A percentile compares a stretch with the other conserved stretches of the same genome.
These are phyloP conservation scores for Barbus barbus DNA, from an alignment of 2,113 vertebrate genomes.

Conservation along the genomic window DNA sequence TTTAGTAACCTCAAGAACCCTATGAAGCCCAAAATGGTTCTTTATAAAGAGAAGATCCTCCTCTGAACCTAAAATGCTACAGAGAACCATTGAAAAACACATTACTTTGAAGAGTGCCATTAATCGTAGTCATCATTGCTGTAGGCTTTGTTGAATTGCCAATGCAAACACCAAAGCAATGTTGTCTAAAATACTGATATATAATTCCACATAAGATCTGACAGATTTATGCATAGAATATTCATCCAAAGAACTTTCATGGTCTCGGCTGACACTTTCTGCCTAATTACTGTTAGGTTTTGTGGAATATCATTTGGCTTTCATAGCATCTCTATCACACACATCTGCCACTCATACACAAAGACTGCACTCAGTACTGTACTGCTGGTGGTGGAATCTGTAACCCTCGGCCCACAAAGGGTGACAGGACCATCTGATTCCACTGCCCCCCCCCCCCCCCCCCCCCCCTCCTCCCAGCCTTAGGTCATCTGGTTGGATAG, in stretches of 20 bases:
- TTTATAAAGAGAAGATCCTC: neutral
- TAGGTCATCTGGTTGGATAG: slow-evolving; percentile 60
- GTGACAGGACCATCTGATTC: slow-evolving; percentile 53
- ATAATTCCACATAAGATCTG: too few species aligned
- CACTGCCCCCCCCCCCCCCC: slow-evolving; percentile 41
- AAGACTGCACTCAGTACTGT: slow-evolving; percentile 32
- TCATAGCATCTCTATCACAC: neutral
- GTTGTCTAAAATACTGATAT: neutral
- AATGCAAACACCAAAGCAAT: neutral
- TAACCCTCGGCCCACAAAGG: slow-evolving; percentile 46
- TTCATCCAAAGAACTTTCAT: too few species aligned
- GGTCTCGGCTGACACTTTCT: neutral
- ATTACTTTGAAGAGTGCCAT: neutral
- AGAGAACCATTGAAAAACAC: neutral
- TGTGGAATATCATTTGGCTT: slow-evolving; percentile 16
- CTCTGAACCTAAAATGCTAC: neutral
- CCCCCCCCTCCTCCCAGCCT: slow-evolving; percentile 44
- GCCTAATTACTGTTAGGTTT: neutral
- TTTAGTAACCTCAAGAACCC: neutral
- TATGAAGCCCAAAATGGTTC: neutral
- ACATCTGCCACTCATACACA: neutral
- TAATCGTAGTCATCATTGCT: neutral
- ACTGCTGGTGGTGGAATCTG: slow-evolving; percentile 47
- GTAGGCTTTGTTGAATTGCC: neutral
- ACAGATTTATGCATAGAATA: too few species aligned